Evolutionary conservation across 2,888 invertebrate genomes (phyloP), one percentile per base, ranked within the genome.

Genomic region (Cheilosia scutellata): DNA sequence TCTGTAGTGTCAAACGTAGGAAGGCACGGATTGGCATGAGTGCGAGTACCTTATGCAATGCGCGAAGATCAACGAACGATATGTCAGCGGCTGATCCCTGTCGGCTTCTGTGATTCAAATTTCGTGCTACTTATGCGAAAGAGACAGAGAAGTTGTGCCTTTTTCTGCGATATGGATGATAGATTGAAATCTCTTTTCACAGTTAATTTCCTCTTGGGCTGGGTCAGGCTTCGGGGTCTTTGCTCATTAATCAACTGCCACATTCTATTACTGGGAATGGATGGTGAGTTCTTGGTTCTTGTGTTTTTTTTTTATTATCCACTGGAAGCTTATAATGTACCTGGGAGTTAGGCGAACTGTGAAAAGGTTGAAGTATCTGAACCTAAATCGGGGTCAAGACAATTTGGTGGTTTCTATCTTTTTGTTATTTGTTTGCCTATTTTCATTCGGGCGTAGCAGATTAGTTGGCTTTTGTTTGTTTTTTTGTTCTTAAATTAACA

Each of bases 401-500:
- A 84, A 79, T 84, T 84, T 71, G 65, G 84, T 75, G 65, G 63
- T 70, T 79, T 74, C 37, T 65, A 44, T 62, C 29, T 37, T 7
- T 4, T n/a, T 29, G 62, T 47, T 47, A 55, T 70, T 78, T 78
- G 63, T 71, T 62, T 78, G 70, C 11, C 20, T n/a, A 42, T 49
- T 58, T 60, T 29, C 58, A 66, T 58, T 58, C 40, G 68, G 58
- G 49, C 76, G 76, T 42, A 44, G 25, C 51, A 7, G 51, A 68
- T 66, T 44, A 51, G 33, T 33, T 3, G 33, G 9, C 9, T 9
- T 33, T 33, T 33, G n/a, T n/a, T n/a, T n/a, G n/a, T 37, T 37
- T 76, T 76, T 31, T 9, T 3, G 7, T 20, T 49, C 11, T 44
- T 5, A 33, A 55, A 31, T 47, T 62, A 16, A 55, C 27, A 55